Conservation (phyloP, 2,888 invertebrate genomes). For the Synanthedon andrenaeformis region DNA sequence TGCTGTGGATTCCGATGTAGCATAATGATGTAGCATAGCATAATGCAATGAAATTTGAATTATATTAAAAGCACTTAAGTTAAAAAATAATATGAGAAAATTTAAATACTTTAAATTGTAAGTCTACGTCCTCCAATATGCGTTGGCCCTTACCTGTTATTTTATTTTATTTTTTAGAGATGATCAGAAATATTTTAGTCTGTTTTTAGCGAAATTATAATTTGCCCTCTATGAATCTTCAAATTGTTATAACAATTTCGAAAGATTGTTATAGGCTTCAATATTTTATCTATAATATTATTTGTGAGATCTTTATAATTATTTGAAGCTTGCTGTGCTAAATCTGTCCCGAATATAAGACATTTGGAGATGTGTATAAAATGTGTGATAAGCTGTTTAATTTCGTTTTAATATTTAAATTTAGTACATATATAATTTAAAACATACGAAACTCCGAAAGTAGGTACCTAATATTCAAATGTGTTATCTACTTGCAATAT, state of each 20-base stretch:
- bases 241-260: constrained; percentile 4
- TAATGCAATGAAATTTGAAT: no score
- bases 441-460: no score
- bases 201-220: background rate
- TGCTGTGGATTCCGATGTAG: no score
- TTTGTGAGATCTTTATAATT: background rate
- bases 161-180: no score
- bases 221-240: constrained; percentile 3
- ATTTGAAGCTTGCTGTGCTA: constrained; percentile 4
- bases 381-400: constrained; percentile 1
- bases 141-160: no score
- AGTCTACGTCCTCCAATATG: no score
- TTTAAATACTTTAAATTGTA: no score
- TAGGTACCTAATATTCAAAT: no score
- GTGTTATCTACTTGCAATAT: background rate
- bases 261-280: constrained; percentile 1
- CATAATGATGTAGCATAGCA: no score
- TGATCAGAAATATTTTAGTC: background rate
- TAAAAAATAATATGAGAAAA: no score
- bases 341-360: constrained; percentile 6
- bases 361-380: constrained; percentile 6
- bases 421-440: background rate
- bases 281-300: background rate
- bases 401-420: background rate
- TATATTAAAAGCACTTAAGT: no score